These are phyloP conservation scores for Eucera pruinosa DNA, from an alignment of 2,888 invertebrate species.

Conservation along the genomic window DNA sequence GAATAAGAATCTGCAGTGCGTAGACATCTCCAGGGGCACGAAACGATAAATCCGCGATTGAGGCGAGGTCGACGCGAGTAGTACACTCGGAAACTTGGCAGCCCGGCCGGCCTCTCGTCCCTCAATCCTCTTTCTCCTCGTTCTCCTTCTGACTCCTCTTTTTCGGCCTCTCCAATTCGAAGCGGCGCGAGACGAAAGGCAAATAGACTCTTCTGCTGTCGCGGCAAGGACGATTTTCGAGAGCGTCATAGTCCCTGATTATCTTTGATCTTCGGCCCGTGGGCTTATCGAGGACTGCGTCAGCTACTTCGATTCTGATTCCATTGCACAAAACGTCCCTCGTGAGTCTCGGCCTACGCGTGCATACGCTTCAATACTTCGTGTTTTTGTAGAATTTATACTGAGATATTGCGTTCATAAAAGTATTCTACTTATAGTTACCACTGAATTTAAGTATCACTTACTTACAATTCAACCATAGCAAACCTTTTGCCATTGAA, in stretches of 20 bases:
- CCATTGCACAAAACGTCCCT: conserved; percentile 3
- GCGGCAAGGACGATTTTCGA: conserved; percentile 57
- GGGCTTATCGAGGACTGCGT: conserved; percentile 58
- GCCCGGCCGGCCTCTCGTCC: conserved; percentile 33
- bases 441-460: too few species aligned
- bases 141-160: background rate
- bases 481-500: too few species aligned
- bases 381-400: background rate
- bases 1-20: conserved; percentile 50
- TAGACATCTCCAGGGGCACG: conserved; percentile 29
- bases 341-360: background rate
- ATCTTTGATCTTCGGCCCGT: conserved; percentile 74
- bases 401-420: too few species aligned
- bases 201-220: conserved; percentile 63
- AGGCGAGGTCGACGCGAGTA: conserved; percentile 47
- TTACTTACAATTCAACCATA: too few species aligned
- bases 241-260: conserved; percentile 72
- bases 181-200: conserved; percentile 54
- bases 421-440: too few species aligned
- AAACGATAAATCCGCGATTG: conserved; percentile 61
- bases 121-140: conserved; percentile 22
- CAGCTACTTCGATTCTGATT: conserved; percentile 62
- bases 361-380: background rate
- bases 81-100: conserved; percentile 64
- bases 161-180: conserved; percentile 18